phyloP scores from a whole-genome alignment of 2,113 vertebrate genomes.

The Ptilorrhoa leucosticta region DNA sequence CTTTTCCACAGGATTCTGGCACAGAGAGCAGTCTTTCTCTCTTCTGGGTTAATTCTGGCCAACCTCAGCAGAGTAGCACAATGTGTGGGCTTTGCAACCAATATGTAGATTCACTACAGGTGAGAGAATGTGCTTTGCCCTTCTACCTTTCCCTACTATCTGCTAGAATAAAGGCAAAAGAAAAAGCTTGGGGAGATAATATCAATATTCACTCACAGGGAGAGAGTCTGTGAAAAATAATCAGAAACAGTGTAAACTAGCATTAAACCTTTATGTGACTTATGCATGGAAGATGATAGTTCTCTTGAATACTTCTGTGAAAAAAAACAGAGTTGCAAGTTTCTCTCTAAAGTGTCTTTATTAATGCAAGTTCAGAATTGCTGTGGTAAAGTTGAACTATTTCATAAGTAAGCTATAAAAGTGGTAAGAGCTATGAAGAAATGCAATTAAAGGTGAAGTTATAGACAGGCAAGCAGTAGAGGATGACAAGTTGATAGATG shows the following conservation, averaged over 20 bases:
- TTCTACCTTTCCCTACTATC: neutral
- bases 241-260: neutral
- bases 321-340: neutral
- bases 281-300: neutral
- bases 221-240: neutral
- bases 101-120: neutral
- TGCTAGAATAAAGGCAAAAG: neutral
- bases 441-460: neutral
- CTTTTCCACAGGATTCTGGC: neutral
- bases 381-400: neutral
- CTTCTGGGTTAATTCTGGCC: neutral
- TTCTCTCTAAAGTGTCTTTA: neutral
- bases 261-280: neutral
- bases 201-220: neutral
- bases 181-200: neutral
- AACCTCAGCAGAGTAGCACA: neutral
- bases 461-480: neutral
- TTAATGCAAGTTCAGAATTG: neutral
- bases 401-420: neutral
- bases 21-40: neutral
- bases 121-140: neutral
- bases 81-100: neutral
- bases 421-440: neutral
- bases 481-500: neutral
- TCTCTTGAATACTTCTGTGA: neutral